phyloP scores from a whole-genome alignment of 2,888 invertebrate species.

The Ophion slaviceki region DNA sequence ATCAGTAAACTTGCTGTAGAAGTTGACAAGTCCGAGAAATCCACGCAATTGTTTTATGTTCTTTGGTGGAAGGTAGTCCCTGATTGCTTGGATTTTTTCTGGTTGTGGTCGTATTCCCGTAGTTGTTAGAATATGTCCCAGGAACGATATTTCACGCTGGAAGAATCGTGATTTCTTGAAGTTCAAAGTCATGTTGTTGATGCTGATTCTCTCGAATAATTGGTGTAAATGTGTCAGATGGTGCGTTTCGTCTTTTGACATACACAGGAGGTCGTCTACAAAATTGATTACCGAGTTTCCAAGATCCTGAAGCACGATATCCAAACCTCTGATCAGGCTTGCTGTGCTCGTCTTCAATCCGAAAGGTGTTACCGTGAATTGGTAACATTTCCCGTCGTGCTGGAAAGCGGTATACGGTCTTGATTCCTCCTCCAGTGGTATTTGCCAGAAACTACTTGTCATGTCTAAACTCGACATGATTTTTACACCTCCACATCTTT shows the following conservation, averaged over 20 bases:
- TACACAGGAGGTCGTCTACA: conserved; percentile 15
- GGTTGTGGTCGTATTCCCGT: conserved; percentile 5
- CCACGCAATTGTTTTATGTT: no score
- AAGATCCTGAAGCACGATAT: no score
- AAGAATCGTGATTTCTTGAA: no score
- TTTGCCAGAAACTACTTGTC: conserved; percentile 11
- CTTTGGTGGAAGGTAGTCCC: no score
- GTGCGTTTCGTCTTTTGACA: not conserved
- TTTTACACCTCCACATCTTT: not conserved
- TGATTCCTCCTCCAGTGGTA: not conserved
- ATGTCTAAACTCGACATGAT: conserved; percentile 16
- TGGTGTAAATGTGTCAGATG: no score
- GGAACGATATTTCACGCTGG: no score
- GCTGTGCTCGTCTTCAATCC: conserved; percentile 11
- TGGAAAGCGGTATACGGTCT: conserved; percentile 22
- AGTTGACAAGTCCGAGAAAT: no score
- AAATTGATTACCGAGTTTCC: not conserved
- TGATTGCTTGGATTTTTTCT: no score
- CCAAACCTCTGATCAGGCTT: not conserved
- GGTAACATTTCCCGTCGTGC: not conserved
- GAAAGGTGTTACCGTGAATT: conserved; percentile 28
- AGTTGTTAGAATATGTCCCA: not conserved
- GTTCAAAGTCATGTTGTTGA: no score
- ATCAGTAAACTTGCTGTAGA: no score
- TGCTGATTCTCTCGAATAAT: no score